Conservation (phyloP, 2,888 invertebrate species). For the Drosophila neotestacea region DNA sequence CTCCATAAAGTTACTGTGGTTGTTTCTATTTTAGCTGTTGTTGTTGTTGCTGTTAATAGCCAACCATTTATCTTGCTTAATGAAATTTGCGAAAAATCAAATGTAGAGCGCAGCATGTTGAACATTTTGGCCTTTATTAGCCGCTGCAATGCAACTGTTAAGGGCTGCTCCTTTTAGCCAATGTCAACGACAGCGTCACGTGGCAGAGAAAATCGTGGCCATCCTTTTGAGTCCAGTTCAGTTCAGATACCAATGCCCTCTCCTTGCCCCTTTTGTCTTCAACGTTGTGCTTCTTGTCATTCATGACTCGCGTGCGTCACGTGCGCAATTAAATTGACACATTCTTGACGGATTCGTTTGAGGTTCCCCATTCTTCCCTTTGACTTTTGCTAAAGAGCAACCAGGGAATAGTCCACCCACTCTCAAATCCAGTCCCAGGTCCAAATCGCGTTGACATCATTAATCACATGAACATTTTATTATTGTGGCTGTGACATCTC, state of each 20-base stretch:
- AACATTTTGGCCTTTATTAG: constrained; percentile 51
- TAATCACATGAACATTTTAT: constrained; percentile 53
- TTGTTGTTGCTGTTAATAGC: constrained; percentile 77
- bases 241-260: background rate
- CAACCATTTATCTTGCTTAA: constrained; percentile 84
- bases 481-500: constrained; percentile 33
- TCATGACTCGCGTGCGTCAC: constrained; percentile 69
- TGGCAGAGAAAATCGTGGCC: constrained; percentile 43
- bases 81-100: constrained; percentile 82
- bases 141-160: constrained; percentile 56
- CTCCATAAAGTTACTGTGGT: constrained; percentile 8
- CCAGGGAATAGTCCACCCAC: constrained; percentile 46
- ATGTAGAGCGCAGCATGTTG: constrained; percentile 47
- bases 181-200: constrained; percentile 56
- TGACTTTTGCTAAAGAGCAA: constrained; percentile 52
- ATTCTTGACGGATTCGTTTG: constrained; percentile 72
- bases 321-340: constrained; percentile 83
- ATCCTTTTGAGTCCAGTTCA: constrained; percentile 8
- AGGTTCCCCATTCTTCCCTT: constrained; percentile 14
- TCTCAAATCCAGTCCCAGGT: background rate
- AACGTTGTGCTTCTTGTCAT: constrained; percentile 32
- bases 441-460: constrained; percentile 56
- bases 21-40: constrained; percentile 31
- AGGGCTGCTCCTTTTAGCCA: constrained; percentile 30
- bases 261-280: background rate